These are phyloP conservation scores for Siniperca obscura DNA, from an alignment of 2,797 vertebrate genomes.

Conservation along the genomic window DNA sequence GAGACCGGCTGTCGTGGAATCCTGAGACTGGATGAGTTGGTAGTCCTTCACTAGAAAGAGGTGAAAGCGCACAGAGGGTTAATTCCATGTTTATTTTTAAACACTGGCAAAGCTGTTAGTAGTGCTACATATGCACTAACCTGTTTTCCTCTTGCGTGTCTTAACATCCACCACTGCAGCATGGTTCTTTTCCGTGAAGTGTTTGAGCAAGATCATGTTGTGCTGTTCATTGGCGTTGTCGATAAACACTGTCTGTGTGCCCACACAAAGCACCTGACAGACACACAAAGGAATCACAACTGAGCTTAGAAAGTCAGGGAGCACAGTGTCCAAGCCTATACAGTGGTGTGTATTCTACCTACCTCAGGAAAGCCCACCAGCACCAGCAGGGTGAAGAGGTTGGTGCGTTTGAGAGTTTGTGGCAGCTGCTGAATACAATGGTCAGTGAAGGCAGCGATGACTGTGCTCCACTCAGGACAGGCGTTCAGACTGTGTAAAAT, in stretches of 20 bases:
- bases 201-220: slow-evolving; percentile 95
- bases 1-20: slow-evolving; percentile 69
- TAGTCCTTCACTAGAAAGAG: slow-evolving; percentile 92
- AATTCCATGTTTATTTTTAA: not conserved
- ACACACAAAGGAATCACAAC: slow-evolving; percentile 13
- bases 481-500: slow-evolving; percentile 91
- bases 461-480: slow-evolving; percentile 89
- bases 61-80: slow-evolving; percentile 8
- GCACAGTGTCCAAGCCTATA: not conserved
- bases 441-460: slow-evolving; percentile 93
- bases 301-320: not conserved
- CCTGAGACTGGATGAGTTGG: slow-evolving; percentile 90
- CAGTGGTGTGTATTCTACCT: not conserved
- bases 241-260: slow-evolving; percentile 94
- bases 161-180: slow-evolving; percentile 96
- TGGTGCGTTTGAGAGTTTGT: slow-evolving; percentile 92
- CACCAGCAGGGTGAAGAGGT: slow-evolving; percentile 96
- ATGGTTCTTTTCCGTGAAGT: slow-evolving; percentile 97
- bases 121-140: slow-evolving; percentile 69
- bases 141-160: slow-evolving; percentile 96
- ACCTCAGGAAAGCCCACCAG: slow-evolving; percentile 98
- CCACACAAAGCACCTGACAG: slow-evolving; percentile 94
- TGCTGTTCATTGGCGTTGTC: slow-evolving; percentile 97
- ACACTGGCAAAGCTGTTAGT: not conserved
- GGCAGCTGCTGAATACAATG: slow-evolving; percentile 94